Percentiles rank a stretch among this genome's conserved stretches.
phyloP scores from a whole-genome alignment of 2,888 invertebrate species.

The Drosophila incognita region DNA sequence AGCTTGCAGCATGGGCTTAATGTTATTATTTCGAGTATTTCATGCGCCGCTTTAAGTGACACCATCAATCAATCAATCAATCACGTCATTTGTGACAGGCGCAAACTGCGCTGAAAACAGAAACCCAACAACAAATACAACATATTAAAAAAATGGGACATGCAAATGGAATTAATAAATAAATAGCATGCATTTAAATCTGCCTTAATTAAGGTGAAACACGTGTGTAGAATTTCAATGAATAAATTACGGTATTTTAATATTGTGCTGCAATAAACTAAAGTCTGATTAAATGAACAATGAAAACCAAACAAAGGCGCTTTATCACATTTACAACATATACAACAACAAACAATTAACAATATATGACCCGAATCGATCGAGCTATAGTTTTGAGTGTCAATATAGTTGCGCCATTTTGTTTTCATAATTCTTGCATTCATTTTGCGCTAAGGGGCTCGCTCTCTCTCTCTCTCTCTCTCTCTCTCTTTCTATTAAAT shows the following conservation, averaged over 20 bases:
- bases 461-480: too few species aligned
- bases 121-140: slow-evolving; percentile 3
- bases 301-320: background rate
- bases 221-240: slow-evolving; percentile 22
- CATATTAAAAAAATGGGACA: slow-evolving; percentile 1
- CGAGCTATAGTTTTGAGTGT: background rate
- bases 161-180: slow-evolving; percentile 54
- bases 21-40: slow-evolving; percentile 52
- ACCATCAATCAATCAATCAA: slow-evolving; percentile 73
- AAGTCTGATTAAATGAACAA: slow-evolving; percentile 4
- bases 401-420: background rate
- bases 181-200: slow-evolving; percentile 57
- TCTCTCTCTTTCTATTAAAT: background rate
- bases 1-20: slow-evolving; percentile 43
- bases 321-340: background rate
- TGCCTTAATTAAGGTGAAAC: slow-evolving; percentile 58
- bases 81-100: slow-evolving; percentile 59
- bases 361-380: background rate
- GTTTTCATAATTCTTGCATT: background rate
- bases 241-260: slow-evolving; percentile 26
- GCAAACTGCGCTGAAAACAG: slow-evolving; percentile 22
- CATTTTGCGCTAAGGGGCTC: too few species aligned
- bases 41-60: slow-evolving; percentile 64
- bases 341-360: background rate
- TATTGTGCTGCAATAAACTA: slow-evolving; percentile 12